Evolutionary conservation across 2,113 vertebrate species (phyloP).

Genomic region (Excalfactoria chinensis): DNA sequence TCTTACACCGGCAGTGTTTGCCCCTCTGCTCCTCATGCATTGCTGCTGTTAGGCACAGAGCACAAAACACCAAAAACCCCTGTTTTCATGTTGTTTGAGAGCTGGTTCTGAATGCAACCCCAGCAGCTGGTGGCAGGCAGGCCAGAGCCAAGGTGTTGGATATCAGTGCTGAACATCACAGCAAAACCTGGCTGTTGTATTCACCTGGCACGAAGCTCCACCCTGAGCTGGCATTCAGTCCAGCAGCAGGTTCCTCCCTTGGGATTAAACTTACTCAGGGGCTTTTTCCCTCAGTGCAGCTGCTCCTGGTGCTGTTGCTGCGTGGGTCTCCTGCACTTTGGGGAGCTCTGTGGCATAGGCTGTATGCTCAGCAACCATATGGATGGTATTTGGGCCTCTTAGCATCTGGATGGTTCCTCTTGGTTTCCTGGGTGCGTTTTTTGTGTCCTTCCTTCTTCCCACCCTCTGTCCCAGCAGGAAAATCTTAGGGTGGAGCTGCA

Average conservation of each 20-base stretch:
- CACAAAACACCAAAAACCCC: rapidly evolving
- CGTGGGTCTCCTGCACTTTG: background rate
- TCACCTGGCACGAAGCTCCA: background rate
- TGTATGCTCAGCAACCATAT: background rate
- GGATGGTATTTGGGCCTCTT: background rate
- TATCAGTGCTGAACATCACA: background rate
- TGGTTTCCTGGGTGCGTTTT: background rate
- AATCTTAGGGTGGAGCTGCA: background rate
- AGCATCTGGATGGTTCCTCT: background rate
- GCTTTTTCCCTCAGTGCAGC: background rate
- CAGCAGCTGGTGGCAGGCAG: too few species aligned
- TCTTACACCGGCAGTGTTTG: too few species aligned
- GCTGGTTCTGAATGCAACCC: too few species aligned
- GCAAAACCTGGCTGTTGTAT: background rate
- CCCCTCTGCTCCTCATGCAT: background rate
- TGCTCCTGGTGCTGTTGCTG: background rate
- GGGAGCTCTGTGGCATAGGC: background rate
- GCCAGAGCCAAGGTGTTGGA: background rate
- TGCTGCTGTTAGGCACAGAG: background rate
- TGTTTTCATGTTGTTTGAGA: background rate
- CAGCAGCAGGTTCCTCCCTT: background rate
- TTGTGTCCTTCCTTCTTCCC: background rate
- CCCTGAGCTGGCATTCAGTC: conserved; percentile 44
- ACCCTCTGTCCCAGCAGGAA: background rate
- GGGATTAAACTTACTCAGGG: background rate